These are phyloP conservation scores for Noctua janthina DNA, from an alignment of 2,888 invertebrate genomes.

Conservation along the genomic window DNA sequence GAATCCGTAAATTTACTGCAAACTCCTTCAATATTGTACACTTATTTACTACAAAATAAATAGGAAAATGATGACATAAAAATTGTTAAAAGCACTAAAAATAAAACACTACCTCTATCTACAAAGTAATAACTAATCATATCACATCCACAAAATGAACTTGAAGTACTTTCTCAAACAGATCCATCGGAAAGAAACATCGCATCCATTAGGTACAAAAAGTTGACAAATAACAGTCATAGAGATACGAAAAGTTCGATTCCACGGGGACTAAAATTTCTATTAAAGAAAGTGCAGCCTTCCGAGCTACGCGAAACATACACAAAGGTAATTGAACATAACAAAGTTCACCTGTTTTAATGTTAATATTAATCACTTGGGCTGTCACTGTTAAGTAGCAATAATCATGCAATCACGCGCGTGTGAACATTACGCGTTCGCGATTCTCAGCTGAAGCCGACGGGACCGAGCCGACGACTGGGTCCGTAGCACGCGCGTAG, in stretches of 20 bases:
- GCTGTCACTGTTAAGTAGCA: conserved; percentile 82
- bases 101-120: conserved; percentile 33
- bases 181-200: conserved; percentile 62
- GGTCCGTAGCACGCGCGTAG: conserved; percentile 64
- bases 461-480: conserved; percentile 52
- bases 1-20: background rate
- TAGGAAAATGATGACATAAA: background rate
- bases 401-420: conserved; percentile 83
- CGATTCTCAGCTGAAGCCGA: conserved; percentile 66
- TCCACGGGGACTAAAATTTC: conserved; percentile 73
- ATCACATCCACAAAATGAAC: conserved; percentile 57
- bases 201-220: conserved; percentile 62
- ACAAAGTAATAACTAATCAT: conserved; percentile 39
- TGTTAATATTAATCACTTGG: conserved; percentile 85
- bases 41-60: background rate
- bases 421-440: conserved; percentile 80
- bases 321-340: conserved; percentile 69
- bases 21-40: background rate
- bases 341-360: conserved; percentile 84
- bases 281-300: conserved; percentile 77
- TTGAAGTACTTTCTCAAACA: conserved; percentile 57
- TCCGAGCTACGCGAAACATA: conserved; percentile 72
- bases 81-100: conserved; percentile 27
- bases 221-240: conserved; percentile 69
- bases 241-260: conserved; percentile 66